Evolutionary conservation across 1,140 invertebrate genomes (phyloP).

Genomic region (Antheraea mylitta): DNA sequence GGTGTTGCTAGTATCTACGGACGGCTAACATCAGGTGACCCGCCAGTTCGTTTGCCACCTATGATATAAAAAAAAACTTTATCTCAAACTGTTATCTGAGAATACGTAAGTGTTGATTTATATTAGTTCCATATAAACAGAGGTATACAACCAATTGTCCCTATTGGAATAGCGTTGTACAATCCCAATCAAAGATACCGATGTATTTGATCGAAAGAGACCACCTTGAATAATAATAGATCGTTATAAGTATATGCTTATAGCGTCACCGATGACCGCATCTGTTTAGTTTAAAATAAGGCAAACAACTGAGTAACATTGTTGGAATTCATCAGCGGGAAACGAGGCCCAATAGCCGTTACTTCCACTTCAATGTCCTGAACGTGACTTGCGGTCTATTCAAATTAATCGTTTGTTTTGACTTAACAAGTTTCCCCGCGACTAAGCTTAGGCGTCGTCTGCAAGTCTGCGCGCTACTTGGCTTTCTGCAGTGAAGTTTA

Average conservation of each 20-base stretch:
- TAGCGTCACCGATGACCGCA: background rate
- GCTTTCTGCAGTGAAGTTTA: background rate
- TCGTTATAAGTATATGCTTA: background rate
- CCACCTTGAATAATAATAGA: constrained; percentile 1
- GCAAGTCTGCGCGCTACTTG: background rate
- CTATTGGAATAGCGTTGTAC: background rate
- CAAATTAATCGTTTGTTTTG: constrained; percentile 14
- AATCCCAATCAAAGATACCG: background rate
- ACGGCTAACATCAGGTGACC: no score
- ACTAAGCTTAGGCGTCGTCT: background rate
- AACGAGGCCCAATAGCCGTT: constrained; percentile 13
- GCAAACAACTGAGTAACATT: constrained; percentile 12
- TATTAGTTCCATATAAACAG: background rate
- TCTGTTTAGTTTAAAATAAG: constrained; percentile 12
- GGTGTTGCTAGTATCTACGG: no score
- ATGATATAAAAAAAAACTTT: no score
- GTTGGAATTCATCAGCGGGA: constrained; percentile 9
- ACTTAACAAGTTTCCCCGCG: constrained; percentile 5
- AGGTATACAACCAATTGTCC: no score
- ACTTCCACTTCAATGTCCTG: constrained; percentile 11
- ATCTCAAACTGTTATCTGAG: background rate
- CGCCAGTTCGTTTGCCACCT: no score
- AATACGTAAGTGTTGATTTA: background rate
- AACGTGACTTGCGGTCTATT: constrained; percentile 9
- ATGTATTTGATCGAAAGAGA: background rate